Percentiles rank a stretch among this genome's conserved stretches.
Evolutionary conservation across 2,888 invertebrate species (phyloP).

Genomic region (Acleris emargana): DNA sequence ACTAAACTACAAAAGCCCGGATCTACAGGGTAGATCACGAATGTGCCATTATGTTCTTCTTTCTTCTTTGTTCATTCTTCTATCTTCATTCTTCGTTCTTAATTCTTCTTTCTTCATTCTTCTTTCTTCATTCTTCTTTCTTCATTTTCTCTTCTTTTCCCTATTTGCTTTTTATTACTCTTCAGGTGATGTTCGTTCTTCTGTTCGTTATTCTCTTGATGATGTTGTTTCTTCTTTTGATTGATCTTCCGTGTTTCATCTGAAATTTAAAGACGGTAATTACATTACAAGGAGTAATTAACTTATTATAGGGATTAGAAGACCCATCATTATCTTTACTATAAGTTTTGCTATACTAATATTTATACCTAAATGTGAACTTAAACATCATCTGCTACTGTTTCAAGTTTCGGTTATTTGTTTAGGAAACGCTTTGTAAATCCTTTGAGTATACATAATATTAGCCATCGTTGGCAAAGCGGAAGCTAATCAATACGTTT

Average conservation of each 20-base stretch:
- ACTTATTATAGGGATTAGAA: too few relatives aligned
- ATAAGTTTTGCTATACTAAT: too few relatives aligned
- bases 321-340: too few relatives aligned
- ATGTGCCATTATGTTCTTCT: slow-evolving; percentile 86
- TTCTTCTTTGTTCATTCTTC: slow-evolving; percentile 54
- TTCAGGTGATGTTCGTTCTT: too few relatives aligned
- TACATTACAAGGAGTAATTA: too few relatives aligned
- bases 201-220: too few relatives aligned
- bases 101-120: slow-evolving; percentile 51
- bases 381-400: neutral
- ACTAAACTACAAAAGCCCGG: slow-evolving; percentile 99
- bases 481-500: slow-evolving; percentile 14
- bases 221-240: too few relatives aligned
- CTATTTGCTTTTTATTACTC: neutral
- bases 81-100: slow-evolving; percentile 38
- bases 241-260: too few relatives aligned
- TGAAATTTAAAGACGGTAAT: too few relatives aligned
- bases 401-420: slow-evolving; percentile 20
- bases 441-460: slow-evolving; percentile 13
- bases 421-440: slow-evolving; percentile 23
- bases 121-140: slow-evolving; percentile 45
- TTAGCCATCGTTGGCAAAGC: neutral
- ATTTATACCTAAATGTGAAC: too few relatives aligned
- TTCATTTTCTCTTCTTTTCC: slow-evolving; percentile 16
- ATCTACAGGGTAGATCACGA: slow-evolving; percentile 99